Conservation (phyloP, 1,140 invertebrate genomes). For the Drosophila lacteicornis region DNA sequence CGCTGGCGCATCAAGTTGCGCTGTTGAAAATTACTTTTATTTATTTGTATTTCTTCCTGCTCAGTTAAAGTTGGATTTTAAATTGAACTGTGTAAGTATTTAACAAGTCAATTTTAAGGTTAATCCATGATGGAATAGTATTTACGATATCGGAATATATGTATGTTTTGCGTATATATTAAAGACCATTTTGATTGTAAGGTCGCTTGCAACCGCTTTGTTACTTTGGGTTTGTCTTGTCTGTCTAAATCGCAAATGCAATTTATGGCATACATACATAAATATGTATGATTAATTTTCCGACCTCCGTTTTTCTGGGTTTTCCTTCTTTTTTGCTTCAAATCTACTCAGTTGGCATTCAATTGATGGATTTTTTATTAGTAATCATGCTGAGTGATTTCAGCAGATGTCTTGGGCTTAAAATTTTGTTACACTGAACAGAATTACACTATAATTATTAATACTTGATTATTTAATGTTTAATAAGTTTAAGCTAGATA, state of each 20-base stretch:
- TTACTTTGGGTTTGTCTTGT: background rate
- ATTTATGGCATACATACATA: background rate
- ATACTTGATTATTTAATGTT: no score
- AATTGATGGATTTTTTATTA: conserved; percentile 40
- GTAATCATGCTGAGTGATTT: conserved; percentile 46
- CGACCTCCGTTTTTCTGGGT: background rate
- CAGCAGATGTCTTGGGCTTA: background rate
- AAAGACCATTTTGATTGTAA: background rate
- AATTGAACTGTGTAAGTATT: background rate
- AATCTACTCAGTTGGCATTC: conserved; percentile 52
- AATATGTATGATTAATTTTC: background rate
- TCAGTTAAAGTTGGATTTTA: conserved; percentile 2
- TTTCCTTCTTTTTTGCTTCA: background rate
- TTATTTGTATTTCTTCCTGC: background rate
- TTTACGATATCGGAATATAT: background rate
- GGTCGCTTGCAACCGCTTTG: background rate
- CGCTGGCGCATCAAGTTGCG: conserved; percentile 31
- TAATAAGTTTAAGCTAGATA: no score
- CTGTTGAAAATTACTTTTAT: conserved; percentile 5
- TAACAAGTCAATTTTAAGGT: no score
- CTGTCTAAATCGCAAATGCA: background rate
- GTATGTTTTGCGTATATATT: conserved; percentile 1
- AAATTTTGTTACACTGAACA: background rate
- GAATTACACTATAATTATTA: background rate
- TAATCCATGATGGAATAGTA: no score